Evolutionary conservation across 2,797 vertebrate genomes (phyloP), one percentile per base, ranked within the genome.

Genomic region (Enteromius trimaculatus): DNA sequence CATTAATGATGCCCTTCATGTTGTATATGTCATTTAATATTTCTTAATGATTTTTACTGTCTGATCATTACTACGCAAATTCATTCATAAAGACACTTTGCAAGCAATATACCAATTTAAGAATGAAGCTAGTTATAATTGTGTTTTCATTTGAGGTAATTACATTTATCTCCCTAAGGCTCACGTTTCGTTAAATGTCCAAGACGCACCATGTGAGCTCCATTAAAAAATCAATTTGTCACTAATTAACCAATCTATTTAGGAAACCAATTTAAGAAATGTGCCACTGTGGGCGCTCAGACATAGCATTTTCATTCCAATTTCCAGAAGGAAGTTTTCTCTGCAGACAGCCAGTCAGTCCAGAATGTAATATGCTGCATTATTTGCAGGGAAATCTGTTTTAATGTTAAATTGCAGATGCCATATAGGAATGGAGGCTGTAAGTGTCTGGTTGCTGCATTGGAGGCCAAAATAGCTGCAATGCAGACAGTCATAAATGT

Each of bases 91-190:
- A 42, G 53, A 21, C 14, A 55, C n/a, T 80, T 71, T 29, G 51
- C 34, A 42, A 60, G 13, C n/a, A 31, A 75, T 39, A 16, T 23
- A 17, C 8, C 53, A 76, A 60, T 77, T 81, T 55, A 53, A 51
- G 5, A 60, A 83, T 77, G 19, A 74, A 44, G 17, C 26, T 80
- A 76, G 64, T 72, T 80, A 83, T 39, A 26, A 82, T 29, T 78
- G 42, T 65, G 53, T 29, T 84, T 86, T 60, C 4, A 77, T 81
- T 82, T 70, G 49, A 68, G 71, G 34, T 51, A 77, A 80, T 77
- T 82, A 77, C 58, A 37, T 26, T n/a, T 47, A 51, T 29, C 39
- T 86, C 71, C 71, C 79, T 39, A 70, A 17, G 70, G 79, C 42
- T 21, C 65, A 2, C 1, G 58, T 80, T 79, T 84, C 11, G 77